Evolutionary conservation across 2,113 vertebrate genomes (phyloP).

Genomic region (Beaufortia kweichowensis): DNA sequence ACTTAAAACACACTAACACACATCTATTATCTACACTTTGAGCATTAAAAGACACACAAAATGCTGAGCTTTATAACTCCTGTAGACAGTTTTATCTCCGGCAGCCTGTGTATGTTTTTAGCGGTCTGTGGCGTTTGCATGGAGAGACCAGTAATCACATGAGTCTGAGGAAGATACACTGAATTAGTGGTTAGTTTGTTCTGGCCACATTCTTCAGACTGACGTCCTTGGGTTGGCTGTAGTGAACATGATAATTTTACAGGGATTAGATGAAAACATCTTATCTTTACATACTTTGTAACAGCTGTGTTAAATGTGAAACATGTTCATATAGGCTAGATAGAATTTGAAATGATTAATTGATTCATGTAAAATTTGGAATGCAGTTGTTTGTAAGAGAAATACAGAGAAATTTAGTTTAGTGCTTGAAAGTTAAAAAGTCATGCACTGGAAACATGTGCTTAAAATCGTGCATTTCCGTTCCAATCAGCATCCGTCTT

Average conservation of each 20-base stretch:
- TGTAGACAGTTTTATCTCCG: constrained; percentile 17
- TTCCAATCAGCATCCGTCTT: background rate
- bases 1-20: constrained; percentile 35
- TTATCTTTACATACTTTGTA: background rate
- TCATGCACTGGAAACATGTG: background rate
- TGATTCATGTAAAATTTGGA: background rate
- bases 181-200: constrained; percentile 23
- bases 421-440: background rate
- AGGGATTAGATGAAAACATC: background rate
- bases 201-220: constrained; percentile 13
- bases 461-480: background rate
- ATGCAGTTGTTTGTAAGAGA: no score
- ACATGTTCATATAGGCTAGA: background rate
- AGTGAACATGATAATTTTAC: background rate
- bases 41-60: background rate
- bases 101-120: background rate
- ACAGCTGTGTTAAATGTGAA: background rate
- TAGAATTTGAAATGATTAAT: constrained; percentile 3
- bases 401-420: background rate
- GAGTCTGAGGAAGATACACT: constrained; percentile 17
- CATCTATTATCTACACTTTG: constrained; percentile 2
- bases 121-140: background rate
- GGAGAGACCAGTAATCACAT: constrained; percentile 12
- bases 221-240: background rate
- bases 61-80: constrained; percentile 19